A percentile compares a stretch with the other conserved stretches of the same genome.
Conservation (phyloP, 1,140 invertebrate genomes). For the Diachasmimorpha longicaudata region DNA sequence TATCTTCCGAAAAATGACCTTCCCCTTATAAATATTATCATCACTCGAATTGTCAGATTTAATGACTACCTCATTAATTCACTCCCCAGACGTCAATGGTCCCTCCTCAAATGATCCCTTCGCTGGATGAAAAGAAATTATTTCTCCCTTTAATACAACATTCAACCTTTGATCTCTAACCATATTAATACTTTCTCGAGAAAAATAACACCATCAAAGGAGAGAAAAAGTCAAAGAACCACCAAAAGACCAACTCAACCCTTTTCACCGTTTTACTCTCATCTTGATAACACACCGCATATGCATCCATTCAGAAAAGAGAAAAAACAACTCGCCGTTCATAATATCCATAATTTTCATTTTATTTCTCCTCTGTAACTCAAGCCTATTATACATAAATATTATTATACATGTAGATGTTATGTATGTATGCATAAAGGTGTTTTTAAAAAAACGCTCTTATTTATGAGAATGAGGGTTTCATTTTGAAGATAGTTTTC, state of each 20-base stretch:
- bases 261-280: slow-evolving; percentile 16
- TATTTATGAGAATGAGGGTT: slow-evolving; percentile 35
- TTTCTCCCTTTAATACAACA: neutral
- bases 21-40: neutral
- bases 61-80: neutral
- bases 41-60: neutral
- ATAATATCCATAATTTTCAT: slow-evolving; percentile 10
- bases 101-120: neutral
- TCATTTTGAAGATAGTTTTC: slow-evolving; percentile 10
- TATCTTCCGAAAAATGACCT: too few species aligned
- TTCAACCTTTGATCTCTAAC: neutral
- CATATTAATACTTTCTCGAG: neutral
- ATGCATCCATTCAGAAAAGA: slow-evolving; percentile 2
- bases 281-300: slow-evolving; percentile 4
- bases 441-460: slow-evolving; percentile 23
- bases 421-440: slow-evolving; percentile 30
- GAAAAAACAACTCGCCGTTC: slow-evolving; percentile 9
- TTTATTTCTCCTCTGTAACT: slow-evolving; percentile 15
- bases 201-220: slow-evolving; percentile 2
- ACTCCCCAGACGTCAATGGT: neutral
- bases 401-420: slow-evolving; percentile 26
- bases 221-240: neutral
- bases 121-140: neutral
- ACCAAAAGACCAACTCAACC: slow-evolving; percentile 18
- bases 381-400: slow-evolving; percentile 14